These are phyloP conservation scores for Ylistrum balloti DNA, from an alignment of 1,140 invertebrate species.

Conservation along the genomic window DNA sequence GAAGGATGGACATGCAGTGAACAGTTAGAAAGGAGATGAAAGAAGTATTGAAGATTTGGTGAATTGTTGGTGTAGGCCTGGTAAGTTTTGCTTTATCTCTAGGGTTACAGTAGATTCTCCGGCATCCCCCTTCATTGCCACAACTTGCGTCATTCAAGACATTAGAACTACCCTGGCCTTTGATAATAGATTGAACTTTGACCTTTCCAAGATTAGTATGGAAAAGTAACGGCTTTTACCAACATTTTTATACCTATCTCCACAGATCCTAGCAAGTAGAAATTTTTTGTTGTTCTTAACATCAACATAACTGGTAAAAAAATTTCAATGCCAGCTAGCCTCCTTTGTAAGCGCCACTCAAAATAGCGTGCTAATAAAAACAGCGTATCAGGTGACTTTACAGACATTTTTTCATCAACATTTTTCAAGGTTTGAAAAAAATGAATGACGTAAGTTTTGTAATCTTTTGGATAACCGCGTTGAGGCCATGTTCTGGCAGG, in stretches of 20 bases:
- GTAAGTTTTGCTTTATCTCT: not conserved
- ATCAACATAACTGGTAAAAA: not conserved
- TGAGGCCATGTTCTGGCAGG: not conserved
- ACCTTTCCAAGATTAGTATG: not conserved
- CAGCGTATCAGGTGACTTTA: not conserved
- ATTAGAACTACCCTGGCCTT: slow-evolving; percentile 22
- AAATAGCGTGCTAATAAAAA: not conserved
- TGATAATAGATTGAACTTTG: not conserved
- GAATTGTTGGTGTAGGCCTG: not conserved
- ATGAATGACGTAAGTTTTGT: not conserved
- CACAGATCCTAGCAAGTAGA: not conserved
- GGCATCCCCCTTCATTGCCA: not conserved
- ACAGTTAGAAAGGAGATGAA: not conserved
- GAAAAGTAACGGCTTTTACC: not conserved
- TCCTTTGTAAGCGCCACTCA: not conserved
- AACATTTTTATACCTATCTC: not conserved
- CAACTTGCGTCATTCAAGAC: slow-evolving; percentile 33
- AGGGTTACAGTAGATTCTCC: not conserved
- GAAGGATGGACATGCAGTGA: not conserved
- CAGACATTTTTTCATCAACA: not conserved
- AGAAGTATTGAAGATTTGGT: not conserved
- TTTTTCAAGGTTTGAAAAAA: not conserved
- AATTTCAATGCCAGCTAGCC: not conserved
- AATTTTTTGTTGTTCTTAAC: not conserved
- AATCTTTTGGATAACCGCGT: not conserved